Evolutionary conservation across 2,797 vertebrate genomes (phyloP), one percentile per base, ranked within the genome.

Genomic region (Dendrocincla fuliginosa): DNA sequence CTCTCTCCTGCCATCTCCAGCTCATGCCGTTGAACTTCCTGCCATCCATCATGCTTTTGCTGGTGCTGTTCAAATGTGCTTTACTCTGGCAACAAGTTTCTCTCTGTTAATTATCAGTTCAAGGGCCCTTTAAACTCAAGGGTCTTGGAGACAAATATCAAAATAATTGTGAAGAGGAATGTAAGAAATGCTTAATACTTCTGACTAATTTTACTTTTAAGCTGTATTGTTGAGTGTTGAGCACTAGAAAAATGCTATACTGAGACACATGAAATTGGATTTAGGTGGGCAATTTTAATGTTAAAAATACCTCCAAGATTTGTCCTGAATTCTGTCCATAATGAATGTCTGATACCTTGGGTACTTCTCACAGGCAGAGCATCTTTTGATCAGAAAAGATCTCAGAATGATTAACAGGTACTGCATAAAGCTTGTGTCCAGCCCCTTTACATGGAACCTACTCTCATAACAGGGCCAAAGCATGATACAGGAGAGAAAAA

Each of bases 291-390:
- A 50, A 30, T 71, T 71, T 80, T 77, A 33, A 30, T n/a, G 18
- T 90, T 68, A 70, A 84, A 90, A 78, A 47, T 71, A 47, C n/a
- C 17, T 69, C 68, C 32, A 74, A 15, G 47, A 64, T 75, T 56
- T 70, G 16, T 24, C 39, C 16, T 33, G 18, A 73, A n/a, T 74
- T 28, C 64, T 10, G 56, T 80, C n/a, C 7, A 1, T 60, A 68
- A 60, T 1, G 2, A 10, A 17, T 12, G 10, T 30, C 28, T 90
- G 57, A 44, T 78, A 37, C 28, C 7, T 18, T 71, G 42, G 10
- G 5, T 84, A 15, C 28, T 60, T 73, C 49, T 70, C 49, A 35
- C 13, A 41, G 27, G 41, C 33, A 70, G 30, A 81, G 15, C n/a
- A 44, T 30, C 27, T 76, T 84, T 77, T 76, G 27, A 32, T 59